These are phyloP conservation scores for Plecturocebus donacophilus DNA, from an alignment of 2,113 vertebrate species.

Conservation along the genomic window DNA sequence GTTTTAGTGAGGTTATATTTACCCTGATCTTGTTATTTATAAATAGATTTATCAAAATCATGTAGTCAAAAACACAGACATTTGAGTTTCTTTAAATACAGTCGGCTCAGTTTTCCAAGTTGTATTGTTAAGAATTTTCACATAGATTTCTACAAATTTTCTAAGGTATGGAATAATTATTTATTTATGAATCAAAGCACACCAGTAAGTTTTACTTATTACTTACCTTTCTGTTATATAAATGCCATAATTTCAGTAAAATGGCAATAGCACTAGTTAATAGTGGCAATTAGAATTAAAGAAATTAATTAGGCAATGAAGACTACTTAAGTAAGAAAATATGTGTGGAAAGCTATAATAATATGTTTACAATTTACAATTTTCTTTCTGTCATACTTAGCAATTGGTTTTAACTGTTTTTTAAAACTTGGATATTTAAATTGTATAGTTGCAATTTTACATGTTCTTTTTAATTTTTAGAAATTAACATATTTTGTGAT, in stretches of 20 bases:
- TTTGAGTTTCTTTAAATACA: not conserved
- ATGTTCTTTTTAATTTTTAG: not conserved
- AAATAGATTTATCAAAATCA: not conserved
- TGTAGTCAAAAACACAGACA: not conserved
- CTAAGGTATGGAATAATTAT: not conserved
- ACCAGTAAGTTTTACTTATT: not conserved
- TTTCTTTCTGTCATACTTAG: not conserved
- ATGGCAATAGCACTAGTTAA: not conserved
- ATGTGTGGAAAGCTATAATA: not conserved
- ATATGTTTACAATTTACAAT: not conserved
- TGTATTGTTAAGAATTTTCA: not conserved
- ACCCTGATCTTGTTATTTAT: not conserved
- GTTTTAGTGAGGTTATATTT: not conserved
- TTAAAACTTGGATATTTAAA: not conserved
- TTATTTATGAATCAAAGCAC: slow-evolving; percentile 25
- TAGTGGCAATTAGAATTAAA: not conserved
- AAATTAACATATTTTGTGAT: too few species aligned
- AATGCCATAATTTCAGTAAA: not conserved
- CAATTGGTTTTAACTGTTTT: not conserved
- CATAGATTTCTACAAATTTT: not conserved
- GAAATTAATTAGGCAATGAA: not conserved
- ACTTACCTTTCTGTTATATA: slow-evolving; percentile 8
- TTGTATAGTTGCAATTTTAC: not conserved
- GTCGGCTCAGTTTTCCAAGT: not conserved
- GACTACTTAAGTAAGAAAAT: not conserved